Conservation (phyloP, 2,113 vertebrate genomes). For the Bettongia penicillata region DNA sequence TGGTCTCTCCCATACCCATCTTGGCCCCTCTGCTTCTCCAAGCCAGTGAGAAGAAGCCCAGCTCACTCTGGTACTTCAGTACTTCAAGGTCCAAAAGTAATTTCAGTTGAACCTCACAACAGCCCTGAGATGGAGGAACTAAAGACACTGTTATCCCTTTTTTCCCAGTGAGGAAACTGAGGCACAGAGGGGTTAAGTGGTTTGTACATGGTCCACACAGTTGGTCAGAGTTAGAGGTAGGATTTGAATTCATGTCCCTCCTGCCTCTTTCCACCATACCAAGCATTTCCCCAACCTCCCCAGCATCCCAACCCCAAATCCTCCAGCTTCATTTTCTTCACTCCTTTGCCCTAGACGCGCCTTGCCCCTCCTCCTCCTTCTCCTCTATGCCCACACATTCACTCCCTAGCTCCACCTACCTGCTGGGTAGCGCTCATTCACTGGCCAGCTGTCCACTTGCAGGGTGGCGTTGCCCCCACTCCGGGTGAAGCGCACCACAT, state of each 20-base stretch:
- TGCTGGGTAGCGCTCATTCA: conserved; percentile 96
- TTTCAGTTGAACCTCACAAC: background rate
- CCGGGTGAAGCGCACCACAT: conserved; percentile 97
- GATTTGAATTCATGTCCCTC: background rate
- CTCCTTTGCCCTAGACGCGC: background rate
- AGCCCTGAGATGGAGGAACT: background rate
- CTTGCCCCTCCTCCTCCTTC: background rate
- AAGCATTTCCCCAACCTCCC: background rate
- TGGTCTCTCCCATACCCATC: background rate
- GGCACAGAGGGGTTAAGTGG: too few relatives aligned
- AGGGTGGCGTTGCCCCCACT: conserved; percentile 97
- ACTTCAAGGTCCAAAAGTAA: background rate
- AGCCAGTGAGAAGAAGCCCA: background rate
- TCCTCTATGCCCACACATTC: background rate
- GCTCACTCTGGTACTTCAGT: background rate
- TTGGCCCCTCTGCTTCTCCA: background rate
- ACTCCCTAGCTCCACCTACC: conserved; percentile 81
- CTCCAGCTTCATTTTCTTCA: background rate
- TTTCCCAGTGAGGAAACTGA: background rate
- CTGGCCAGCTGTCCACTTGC: conserved; percentile 97
- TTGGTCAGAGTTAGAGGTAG: background rate
- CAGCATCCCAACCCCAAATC: background rate
- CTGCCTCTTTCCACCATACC: background rate
- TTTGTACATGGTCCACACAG: background rate
- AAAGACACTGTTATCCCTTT: background rate